Evolutionary conservation across 2,113 vertebrate species (phyloP), one percentile per base, ranked within the genome.

Genomic region (Toxostoma redivivum): DNA sequence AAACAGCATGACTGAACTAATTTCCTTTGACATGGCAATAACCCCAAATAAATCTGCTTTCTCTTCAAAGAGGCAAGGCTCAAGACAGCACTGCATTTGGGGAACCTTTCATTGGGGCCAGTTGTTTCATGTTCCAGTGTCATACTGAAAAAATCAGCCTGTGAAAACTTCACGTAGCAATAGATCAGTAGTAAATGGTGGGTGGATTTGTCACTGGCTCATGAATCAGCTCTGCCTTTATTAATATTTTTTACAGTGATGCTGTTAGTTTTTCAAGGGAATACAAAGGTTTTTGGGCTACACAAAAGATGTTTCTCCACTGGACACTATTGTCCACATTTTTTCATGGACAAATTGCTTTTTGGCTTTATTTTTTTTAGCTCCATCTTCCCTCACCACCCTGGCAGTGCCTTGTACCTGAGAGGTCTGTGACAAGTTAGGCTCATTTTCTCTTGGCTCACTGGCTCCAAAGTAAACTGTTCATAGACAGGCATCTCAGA

Each of bases 21-120:
- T 88, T 95, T 97, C 51, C 35, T 84, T 66, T 90, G 76, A 73
- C 92, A 88, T 60, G 64, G 82, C 79, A 90, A 58, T 65, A 97
- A 93, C 54, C 62, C 38, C 92, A 69, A 82, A 81, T 65, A 93
- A 90, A 92, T 82, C 54, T 88, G 27, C 44, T 80, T 82, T 82
- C 62, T 91, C 61, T 80, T 86, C 67, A 88, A 37, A 86, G 71
- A 74, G 38, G 12, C 76, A 86, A 83, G 92, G 44, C 76, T 92
- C 62, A 66, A 71, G 67, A 81, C 27, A 60, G 56, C 6, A 3
- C 16, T 77, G 45, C 40, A 65, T 57, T 42, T 61, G 62, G 42
- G 37, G 23, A 83, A 31, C 38, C 28, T 71, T 67, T 84, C 64
- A 23, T 0, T 40, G 35, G n/a, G 47, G 62, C 73, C 62, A 80